Conservation (phyloP, 1,140 invertebrate species). For the Aporrectodea caliginosa region DNA sequence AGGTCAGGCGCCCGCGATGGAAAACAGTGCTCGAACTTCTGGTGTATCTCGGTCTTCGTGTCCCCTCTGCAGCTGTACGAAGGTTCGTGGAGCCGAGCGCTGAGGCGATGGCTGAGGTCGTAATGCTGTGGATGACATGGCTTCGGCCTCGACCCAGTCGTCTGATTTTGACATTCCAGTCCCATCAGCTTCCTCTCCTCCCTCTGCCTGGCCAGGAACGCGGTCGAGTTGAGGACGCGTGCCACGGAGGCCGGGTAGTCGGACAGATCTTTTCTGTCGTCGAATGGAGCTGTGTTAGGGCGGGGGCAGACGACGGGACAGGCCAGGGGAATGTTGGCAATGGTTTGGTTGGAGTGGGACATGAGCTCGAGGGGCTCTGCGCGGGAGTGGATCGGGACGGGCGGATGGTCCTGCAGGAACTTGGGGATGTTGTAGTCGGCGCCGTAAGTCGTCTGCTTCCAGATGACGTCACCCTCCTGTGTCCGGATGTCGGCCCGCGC, state of each 20-base stretch:
- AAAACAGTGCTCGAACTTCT: background rate
- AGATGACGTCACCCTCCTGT: constrained; percentile 46
- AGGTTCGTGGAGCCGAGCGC: background rate
- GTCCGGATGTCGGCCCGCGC: constrained; percentile 38
- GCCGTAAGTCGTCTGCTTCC: constrained; percentile 44
- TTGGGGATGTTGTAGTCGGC: constrained; percentile 49
- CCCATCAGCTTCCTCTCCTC: background rate
- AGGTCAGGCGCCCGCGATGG: background rate
- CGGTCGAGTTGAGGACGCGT: background rate
- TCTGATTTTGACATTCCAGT: background rate
- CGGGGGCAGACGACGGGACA: background rate
- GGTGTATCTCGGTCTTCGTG: background rate
- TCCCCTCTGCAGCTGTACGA: background rate
- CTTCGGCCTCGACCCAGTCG: too few species aligned
- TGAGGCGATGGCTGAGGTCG: background rate
- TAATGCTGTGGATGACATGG: too few species aligned
- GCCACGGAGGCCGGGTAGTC: background rate
- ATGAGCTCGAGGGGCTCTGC: constrained; percentile 45
- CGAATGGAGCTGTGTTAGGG: background rate
- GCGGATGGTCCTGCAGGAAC: constrained; percentile 50
- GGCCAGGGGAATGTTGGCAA: background rate
- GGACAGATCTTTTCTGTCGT: background rate
- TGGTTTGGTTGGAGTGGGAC: constrained; percentile 43
- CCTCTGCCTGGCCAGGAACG: background rate
- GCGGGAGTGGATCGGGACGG: constrained; percentile 38